These are phyloP conservation scores for Monochamus saltuarius DNA, from an alignment of 1,140 invertebrate species.

Conservation along the genomic window DNA sequence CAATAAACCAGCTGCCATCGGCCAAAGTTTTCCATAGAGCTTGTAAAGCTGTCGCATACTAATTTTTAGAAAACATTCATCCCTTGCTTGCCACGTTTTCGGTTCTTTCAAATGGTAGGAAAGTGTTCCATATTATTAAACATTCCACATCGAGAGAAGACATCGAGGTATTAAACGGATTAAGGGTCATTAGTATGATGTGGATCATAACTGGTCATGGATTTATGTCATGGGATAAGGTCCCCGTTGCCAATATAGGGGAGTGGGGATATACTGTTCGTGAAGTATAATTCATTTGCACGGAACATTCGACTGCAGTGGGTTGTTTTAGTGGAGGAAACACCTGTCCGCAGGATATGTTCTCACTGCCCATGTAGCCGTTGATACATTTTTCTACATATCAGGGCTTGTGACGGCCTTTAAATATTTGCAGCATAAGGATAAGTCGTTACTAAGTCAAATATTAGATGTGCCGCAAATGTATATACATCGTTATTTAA, in stretches of 20 bases:
- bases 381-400: constrained; percentile 45
- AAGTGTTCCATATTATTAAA: constrained; percentile 25
- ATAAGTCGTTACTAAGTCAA: constrained; percentile 26
- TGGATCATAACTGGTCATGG: constrained; percentile 47
- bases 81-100: constrained; percentile 34
- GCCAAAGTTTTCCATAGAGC: too few species aligned
- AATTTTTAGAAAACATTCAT: constrained; percentile 22
- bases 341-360: constrained; percentile 25
- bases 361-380: constrained; percentile 25
- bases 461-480: constrained; percentile 30
- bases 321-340: constrained; percentile 3
- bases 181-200: constrained; percentile 45
- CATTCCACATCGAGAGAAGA: constrained; percentile 25
- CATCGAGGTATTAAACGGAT: constrained; percentile 44
- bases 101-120: constrained; percentile 30
- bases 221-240: constrained; percentile 4
- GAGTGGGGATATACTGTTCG: constrained; percentile 16
- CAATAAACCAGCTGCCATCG: too few species aligned
- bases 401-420: constrained; percentile 42
- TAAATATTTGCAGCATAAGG: constrained; percentile 37
- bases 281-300: background rate
- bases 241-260: constrained; percentile 8
- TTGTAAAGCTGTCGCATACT: too few species aligned
- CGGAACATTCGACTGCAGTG: background rate
- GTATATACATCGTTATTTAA: constrained; percentile 41